Evolutionary conservation across 2,113 vertebrate genomes (phyloP).

Genomic region (Pelodiscus sinensis): DNA sequence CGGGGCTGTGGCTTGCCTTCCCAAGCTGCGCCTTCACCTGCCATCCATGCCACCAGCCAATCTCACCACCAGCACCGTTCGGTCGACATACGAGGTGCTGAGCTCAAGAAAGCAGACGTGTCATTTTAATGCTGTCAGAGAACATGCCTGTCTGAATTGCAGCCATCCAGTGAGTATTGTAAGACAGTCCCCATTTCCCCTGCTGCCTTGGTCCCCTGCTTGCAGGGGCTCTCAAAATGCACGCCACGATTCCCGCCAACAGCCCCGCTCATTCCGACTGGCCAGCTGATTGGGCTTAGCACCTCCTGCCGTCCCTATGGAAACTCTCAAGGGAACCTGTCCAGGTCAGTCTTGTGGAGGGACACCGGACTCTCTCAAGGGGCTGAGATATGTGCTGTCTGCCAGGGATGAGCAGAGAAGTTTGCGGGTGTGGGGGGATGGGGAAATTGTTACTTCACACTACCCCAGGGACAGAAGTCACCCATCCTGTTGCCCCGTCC

Average conservation of each 20-base stretch:
- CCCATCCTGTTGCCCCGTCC: background rate
- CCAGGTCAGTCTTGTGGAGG: background rate
- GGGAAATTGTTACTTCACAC: background rate
- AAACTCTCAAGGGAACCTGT: background rate
- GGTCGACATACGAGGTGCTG: background rate
- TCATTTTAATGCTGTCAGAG: background rate
- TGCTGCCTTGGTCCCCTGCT: background rate
- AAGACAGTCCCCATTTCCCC: background rate
- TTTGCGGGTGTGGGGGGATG: too few relatives aligned
- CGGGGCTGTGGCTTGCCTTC: too few relatives aligned
- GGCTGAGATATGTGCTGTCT: background rate
- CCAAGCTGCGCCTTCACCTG: too few relatives aligned
- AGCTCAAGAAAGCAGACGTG: background rate
- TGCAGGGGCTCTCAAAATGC: background rate
- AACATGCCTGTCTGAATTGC: background rate
- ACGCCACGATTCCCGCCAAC: background rate
- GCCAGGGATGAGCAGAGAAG: background rate
- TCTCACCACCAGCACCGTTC: background rate
- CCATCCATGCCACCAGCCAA: background rate
- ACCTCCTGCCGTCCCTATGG: background rate
- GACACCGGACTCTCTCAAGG: background rate
- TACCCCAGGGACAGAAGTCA: background rate
- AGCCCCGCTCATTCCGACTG: background rate
- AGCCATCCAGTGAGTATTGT: background rate
- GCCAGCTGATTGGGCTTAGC: background rate